Evolutionary conservation across 2,113 vertebrate genomes (phyloP).

Genomic region (Naja naja): DNA sequence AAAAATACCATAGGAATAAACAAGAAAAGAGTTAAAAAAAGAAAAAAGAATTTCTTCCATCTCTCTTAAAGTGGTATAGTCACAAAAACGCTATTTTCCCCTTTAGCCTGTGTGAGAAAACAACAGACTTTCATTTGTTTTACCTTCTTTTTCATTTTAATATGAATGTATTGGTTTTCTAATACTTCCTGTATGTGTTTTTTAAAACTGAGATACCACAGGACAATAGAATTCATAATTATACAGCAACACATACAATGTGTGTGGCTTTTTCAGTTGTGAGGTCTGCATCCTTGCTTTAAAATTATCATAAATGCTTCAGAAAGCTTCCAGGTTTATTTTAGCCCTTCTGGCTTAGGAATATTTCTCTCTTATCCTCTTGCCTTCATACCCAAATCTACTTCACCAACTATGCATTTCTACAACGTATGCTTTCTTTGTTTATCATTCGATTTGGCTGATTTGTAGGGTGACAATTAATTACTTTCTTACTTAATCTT

Average conservation of each 20-base stretch:
- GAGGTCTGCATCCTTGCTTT: not conserved
- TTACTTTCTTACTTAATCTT: not conserved
- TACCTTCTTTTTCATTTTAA: not conserved
- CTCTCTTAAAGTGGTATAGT: not conserved
- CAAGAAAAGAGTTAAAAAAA: not conserved
- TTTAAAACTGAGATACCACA: not conserved
- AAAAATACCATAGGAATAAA: not conserved
- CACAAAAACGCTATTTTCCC: not conserved
- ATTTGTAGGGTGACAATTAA: not conserved
- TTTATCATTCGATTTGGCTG: not conserved
- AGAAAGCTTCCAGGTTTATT: not conserved
- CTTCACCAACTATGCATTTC: not conserved
- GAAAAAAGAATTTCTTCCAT: not conserved
- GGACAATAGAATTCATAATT: not conserved
- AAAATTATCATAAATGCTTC: not conserved
- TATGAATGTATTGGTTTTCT: not conserved
- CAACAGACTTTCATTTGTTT: not conserved
- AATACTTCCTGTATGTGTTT: not conserved
- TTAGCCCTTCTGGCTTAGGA: not conserved
- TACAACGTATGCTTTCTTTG: not conserved
- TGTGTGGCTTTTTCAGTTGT: not conserved
- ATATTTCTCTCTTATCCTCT: not conserved
- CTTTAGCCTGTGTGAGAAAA: not conserved
- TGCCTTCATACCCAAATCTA: not conserved
- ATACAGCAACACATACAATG: not conserved